Evolutionary conservation across 2,888 invertebrate species (phyloP).

Genomic region (Drosophila conformis): DNA sequence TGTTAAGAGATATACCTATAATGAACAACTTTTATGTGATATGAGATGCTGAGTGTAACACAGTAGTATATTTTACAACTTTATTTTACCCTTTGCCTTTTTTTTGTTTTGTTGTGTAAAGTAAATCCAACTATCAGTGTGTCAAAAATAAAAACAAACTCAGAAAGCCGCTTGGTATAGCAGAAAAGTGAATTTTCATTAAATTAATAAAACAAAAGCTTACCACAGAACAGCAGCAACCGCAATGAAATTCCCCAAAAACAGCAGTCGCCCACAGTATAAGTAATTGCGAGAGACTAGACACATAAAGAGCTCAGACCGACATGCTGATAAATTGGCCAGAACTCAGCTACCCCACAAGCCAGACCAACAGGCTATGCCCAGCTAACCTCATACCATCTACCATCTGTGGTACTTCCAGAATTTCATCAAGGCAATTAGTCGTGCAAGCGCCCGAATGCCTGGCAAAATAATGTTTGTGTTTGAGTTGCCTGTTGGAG

Average conservation of each 20-base stretch:
- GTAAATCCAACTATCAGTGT: slow-evolving; percentile 22
- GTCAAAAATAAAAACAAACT: slow-evolving; percentile 16
- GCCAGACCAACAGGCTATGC: neutral
- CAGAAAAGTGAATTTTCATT: slow-evolving; percentile 62
- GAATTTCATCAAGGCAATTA: slow-evolving; percentile 79
- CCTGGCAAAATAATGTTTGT: slow-evolving; percentile 17
- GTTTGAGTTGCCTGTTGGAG: slow-evolving; percentile 26
- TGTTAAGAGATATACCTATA: neutral
- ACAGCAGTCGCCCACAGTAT: slow-evolving; percentile 25
- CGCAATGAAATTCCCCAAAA: slow-evolving; percentile 40
- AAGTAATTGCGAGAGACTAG: slow-evolving; percentile 43
- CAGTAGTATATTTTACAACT: neutral
- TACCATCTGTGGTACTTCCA: slow-evolving; percentile 28
- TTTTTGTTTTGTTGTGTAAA: neutral
- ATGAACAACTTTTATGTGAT: neutral
- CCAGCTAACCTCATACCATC: neutral
- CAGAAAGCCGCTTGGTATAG: neutral
- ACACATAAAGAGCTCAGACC: slow-evolving; percentile 49
- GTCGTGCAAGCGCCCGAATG: slow-evolving; percentile 55
- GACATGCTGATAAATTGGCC: slow-evolving; percentile 65
- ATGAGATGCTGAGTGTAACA: neutral
- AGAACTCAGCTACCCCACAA: neutral
- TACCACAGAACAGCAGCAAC: slow-evolving; percentile 52
- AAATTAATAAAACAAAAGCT: slow-evolving; percentile 63
- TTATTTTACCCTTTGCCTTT: neutral